Base-by-base conservation (phyloP, 1,140 invertebrate genomes). In the Cheumatopsyche charites region DNA sequence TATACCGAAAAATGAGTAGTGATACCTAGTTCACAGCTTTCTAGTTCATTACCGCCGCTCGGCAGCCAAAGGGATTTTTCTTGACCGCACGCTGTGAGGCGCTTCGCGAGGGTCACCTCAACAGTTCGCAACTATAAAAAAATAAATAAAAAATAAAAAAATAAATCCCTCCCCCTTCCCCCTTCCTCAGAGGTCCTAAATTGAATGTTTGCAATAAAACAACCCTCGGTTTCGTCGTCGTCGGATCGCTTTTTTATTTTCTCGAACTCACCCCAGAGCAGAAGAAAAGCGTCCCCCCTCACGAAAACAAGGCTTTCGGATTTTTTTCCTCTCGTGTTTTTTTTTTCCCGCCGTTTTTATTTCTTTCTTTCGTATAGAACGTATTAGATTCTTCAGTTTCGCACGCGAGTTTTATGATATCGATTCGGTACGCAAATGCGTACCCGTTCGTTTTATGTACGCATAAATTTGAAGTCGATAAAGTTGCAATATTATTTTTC, bases 1-100 rank as follows among this genome's bases (percentile, higher is more conserved):
- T 36, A 36, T 4, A 36, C 9, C 29, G 4, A 23, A 19, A 41
- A 17, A 21, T 13, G 62, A 13, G 66, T 68, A 68, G 49, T 68
- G 66, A 68, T 36, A 15, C n/a, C 49, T 68, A 12, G 23, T 68
- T 68, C 19, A 52, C 66, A 55, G 49, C 66, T 55, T 55, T 68
- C 66, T 68, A 68, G 66, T 55, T 68, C 66, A 68, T 68, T 68
- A 68, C 66, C 47, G 49, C 25, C 55, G 55, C 15, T 23, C 55
- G 55, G 55, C 55, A 58, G 55, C 55, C 21, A 58, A 58, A 58
- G 55, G 55, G 55, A 25, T 58, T 58, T 58, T 58, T 58, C 49
- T 36, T 36, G 29, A 36, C 29, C 29, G 29, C 29, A 36, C 29
- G 29, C 63, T 66, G n/a, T n/a, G 15, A 41, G 62, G 23, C 55